Evolutionary conservation across 1,140 invertebrate genomes (phyloP).

Genomic region (Laodelphax striatellus): DNA sequence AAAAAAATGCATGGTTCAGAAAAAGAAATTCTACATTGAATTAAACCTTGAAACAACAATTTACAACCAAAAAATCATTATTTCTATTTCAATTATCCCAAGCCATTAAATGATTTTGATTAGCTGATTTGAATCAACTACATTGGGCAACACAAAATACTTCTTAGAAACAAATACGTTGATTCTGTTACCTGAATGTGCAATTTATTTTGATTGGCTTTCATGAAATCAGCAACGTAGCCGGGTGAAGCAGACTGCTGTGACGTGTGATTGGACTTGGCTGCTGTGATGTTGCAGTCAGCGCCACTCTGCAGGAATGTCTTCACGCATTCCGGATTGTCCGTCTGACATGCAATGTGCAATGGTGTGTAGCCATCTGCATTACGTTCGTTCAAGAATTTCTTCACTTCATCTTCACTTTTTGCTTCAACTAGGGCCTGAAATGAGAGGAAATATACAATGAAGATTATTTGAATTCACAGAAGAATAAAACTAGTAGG

Average conservation of each 20-base stretch:
- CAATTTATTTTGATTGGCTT: slow-evolving; percentile 53
- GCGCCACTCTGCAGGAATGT: slow-evolving; percentile 70
- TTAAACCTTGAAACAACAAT: no score
- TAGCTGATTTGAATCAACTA: no score
- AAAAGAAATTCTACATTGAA: no score
- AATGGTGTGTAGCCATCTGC: slow-evolving; percentile 71
- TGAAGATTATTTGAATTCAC: neutral
- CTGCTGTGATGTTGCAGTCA: slow-evolving; percentile 64
- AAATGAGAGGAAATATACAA: neutral
- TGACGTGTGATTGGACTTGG: slow-evolving; percentile 22
- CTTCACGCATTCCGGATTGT: slow-evolving; percentile 79
- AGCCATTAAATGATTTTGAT: no score
- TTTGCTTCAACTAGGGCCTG: neutral
- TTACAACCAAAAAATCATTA: no score
- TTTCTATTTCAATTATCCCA: no score
- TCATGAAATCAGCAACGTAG: slow-evolving; percentile 53
- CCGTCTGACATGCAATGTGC: slow-evolving; percentile 69
- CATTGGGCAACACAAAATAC: no score
- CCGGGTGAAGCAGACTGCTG: slow-evolving; percentile 33
- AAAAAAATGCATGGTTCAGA: no score
- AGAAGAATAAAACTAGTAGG: no score
- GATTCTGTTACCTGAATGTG: slow-evolving; percentile 28
- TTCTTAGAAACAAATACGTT: neutral
- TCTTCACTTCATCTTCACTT: slow-evolving; percentile 13
- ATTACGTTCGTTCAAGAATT: slow-evolving; percentile 64